Evolutionary conservation across 2,797 vertebrate genomes (phyloP).

Genomic region (Xenopus petersii): DNA sequence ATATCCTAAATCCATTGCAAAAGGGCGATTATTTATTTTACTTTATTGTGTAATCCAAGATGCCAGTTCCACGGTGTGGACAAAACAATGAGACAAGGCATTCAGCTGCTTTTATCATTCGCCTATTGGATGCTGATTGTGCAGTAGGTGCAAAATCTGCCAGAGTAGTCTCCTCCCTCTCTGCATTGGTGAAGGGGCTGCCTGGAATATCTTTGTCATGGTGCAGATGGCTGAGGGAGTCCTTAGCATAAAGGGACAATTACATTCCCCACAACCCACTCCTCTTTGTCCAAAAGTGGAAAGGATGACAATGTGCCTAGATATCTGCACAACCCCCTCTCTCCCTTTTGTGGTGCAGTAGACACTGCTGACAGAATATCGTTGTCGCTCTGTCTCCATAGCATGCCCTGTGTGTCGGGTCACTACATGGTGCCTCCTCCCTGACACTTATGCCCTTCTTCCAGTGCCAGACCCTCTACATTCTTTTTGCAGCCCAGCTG

Average conservation of each 20-base stretch:
- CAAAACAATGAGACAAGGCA: background rate
- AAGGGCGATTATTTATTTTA: no score
- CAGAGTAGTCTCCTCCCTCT: slow-evolving; percentile 2
- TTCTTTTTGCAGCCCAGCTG: background rate
- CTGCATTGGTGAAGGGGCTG: background rate
- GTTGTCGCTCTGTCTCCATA: slow-evolving; percentile 4
- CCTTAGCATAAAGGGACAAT: background rate
- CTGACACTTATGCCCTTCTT: background rate
- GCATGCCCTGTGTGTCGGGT: slow-evolving; percentile 15
- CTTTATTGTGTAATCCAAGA: background rate
- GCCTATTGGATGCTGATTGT: background rate
- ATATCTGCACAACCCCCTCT: background rate
- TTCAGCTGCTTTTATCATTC: background rate
- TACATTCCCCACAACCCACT: background rate
- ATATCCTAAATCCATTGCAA: no score
- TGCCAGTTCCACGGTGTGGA: background rate
- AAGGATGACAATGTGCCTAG: background rate
- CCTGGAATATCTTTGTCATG: slow-evolving; percentile 6
- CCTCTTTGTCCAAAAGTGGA: slow-evolving; percentile 21
- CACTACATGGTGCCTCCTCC: background rate
- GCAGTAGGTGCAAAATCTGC: background rate
- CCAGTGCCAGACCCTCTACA: no score
- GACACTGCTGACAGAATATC: background rate
- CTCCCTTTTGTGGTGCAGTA: background rate
- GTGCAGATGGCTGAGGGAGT: slow-evolving; percentile 1